Base-by-base conservation (phyloP, 2,888 invertebrate genomes). In the Athripsodes cinereus region DNA sequence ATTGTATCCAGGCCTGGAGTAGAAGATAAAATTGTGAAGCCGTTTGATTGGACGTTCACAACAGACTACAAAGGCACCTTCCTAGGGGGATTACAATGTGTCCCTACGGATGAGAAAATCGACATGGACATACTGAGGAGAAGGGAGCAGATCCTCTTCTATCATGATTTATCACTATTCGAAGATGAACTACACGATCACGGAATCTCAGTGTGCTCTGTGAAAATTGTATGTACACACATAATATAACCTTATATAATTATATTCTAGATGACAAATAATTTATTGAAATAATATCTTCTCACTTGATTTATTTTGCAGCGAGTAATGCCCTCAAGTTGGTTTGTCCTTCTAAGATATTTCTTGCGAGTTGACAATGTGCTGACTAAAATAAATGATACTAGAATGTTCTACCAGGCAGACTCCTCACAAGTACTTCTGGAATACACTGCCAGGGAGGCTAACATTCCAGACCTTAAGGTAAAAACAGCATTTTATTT, bases 141-240 rank as follows among this genome's bases (percentile, higher is more conserved):
- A 65, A 87, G 87, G 66, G 97, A 99, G 66, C 87, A 88, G 70
- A 99, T 99, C 57, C 72, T 93, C 2, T 98, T 97, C 72, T 98
- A 93, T 73, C 89, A 93, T 66, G 96, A 98, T 71, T 76, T 98
- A 31, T 88, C 92, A 57, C 76, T 99, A 35, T 99, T 91, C 78
- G 99, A 99, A 77, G 99, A 99, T 79, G 99, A 99, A 73, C 75
- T 99, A 50, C 97, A 97, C 70, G 99, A 99, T 75, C 93, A 99
- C 79, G 99, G 99, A 16, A 88, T 92, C 56, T 92, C 98, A 1
- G 86, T 90, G 53, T 82, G 88, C 66, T 89, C 88, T 63, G 92
- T 95, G 0, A 96, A 97, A 86, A 91, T 99, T 78, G 96, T 96
- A 80, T 85, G 86, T 79, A 22, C 5, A 40, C 13, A 48, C 6